Evolutionary conservation across 2,888 invertebrate genomes (phyloP), one percentile per base, ranked within the genome.

Genomic region (Caenorhabditis sp.): DNA sequence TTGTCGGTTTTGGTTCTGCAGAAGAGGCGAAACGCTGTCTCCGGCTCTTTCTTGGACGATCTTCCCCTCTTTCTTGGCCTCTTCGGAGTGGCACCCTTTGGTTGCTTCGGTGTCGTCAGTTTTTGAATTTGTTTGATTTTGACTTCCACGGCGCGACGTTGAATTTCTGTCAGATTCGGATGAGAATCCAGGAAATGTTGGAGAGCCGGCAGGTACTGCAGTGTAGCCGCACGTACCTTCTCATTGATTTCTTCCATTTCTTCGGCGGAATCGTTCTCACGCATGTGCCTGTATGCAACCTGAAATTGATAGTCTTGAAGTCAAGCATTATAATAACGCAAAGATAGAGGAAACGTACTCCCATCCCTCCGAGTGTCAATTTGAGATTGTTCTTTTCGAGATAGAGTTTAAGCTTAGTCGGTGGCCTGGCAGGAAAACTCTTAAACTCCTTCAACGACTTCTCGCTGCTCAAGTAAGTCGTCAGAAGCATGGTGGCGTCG

Each of bases 1-100:
- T 73, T 73, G 20, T 65, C 73, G 26, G 22, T 30, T n/a, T 46
- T 73, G 1, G 73, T 39, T 59, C 39, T 50, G 24, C 58, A 56
- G 43, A 56, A 73, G 9, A 73, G 43, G 20, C n/a, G 39, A 59
- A 37, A 73, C 1, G 65, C 65, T 0, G 73, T 73, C n/a, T 41
- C 63, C 8, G 45, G 26, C n/a, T 50, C 48, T 15, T 63, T 72
- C 11, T 22, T n/a, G n/a, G n/a, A n/a, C n/a, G n/a, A n/a, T n/a
- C n/a, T n/a, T n/a, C n/a, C n/a, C n/a, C n/a, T n/a, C n/a, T n/a
- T n/a, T n/a, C n/a, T n/a, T n/a, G n/a, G n/a, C n/a, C n/a, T 48
- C 15, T 41, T 37, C 37, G 46, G n/a, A 1, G 45, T 7, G 11
- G 45, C 6, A 11, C 9, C 45, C 15, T 58, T 59, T 13, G 58